phyloP scores from a whole-genome alignment of 2,113 vertebrate genomes.

The Seriola aureovittata region DNA sequence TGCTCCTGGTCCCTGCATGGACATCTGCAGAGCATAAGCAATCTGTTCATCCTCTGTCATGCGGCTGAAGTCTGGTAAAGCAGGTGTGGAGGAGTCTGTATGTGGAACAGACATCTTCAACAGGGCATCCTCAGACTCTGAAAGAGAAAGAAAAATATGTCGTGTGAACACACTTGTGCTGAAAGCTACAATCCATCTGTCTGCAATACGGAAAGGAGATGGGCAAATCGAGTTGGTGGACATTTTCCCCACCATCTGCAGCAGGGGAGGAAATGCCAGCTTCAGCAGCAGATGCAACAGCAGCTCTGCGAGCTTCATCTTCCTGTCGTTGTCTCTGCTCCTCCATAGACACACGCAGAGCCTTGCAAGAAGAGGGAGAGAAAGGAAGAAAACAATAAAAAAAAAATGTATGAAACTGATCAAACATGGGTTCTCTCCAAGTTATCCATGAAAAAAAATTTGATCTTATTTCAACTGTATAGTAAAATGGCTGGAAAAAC shows the following conservation, averaged over 20 bases:
- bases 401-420: not conserved
- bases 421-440: not conserved
- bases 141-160: constrained; percentile 18
- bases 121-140: constrained; percentile 93
- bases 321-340: constrained; percentile 96
- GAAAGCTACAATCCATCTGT: not conserved
- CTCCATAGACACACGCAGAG: constrained; percentile 96
- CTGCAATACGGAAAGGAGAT: not conserved
- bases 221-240: not conserved
- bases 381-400: not conserved
- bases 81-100: constrained; percentile 86
- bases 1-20: constrained; percentile 88
- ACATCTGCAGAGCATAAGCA: constrained; percentile 98
- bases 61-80: constrained; percentile 94
- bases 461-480: not conserved
- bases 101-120: constrained; percentile 95
- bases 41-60: constrained; percentile 99
- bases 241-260: constrained; percentile 85
- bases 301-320: constrained; percentile 92
- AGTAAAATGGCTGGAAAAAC: not conserved
- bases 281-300: constrained; percentile 90
- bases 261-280: constrained; percentile 85
- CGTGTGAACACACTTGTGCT: not conserved
- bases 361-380: constrained; percentile 75
- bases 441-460: not conserved